Base-by-base conservation (phyloP, 2,113 vertebrate species). In the Nesospiza acunhae region DNA sequence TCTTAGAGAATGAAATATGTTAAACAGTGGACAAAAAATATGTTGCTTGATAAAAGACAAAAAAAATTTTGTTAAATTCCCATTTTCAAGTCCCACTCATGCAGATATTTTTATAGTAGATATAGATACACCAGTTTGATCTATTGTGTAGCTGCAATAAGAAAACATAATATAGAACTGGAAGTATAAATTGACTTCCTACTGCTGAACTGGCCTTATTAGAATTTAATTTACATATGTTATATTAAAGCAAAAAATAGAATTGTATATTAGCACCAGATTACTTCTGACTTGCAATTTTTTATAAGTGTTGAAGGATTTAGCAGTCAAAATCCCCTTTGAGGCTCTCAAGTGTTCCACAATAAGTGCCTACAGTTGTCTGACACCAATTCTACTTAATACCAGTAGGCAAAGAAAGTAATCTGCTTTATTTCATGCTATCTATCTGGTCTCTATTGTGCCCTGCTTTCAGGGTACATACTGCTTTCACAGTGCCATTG, bases 341-440 rank as follows among this genome's bases (percentile, higher is more conserved):
- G 88, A 96, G 86, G 58, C 79, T 92, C 50, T 91, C 33, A 49
- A 73, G 68, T 74, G 49, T 90, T 93, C 83, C 53, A 69, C 84
- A 92, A 9, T 93, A 94, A 94, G 72, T 62, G 39, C 84, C 91
- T 93, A 81, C n/a, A 73, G 33, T 81, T 89, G 64, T 39, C 53
- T 94, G 96, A 96, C 93, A 95, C 60, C 90, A 92, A 88, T 76
- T 89, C 84, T 81, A 26, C 72, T 92, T 90, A 87, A 87, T 70
- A 86, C 47, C 72, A 76, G 63, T 11, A 91, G 72, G 56, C 80
- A 89, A 87, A 93, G 49, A 80, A 92, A 92, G 13, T 93, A 95
- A 96, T 96, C 88, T 87, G 41, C 89, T 96, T 95, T 95, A 95
- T 94, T 95, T 96, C 95, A 84, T 77, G 85, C 70, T 96, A 30